Conservation (phyloP, 2,113 vertebrate species). For the Danionella cerebrum region DNA sequence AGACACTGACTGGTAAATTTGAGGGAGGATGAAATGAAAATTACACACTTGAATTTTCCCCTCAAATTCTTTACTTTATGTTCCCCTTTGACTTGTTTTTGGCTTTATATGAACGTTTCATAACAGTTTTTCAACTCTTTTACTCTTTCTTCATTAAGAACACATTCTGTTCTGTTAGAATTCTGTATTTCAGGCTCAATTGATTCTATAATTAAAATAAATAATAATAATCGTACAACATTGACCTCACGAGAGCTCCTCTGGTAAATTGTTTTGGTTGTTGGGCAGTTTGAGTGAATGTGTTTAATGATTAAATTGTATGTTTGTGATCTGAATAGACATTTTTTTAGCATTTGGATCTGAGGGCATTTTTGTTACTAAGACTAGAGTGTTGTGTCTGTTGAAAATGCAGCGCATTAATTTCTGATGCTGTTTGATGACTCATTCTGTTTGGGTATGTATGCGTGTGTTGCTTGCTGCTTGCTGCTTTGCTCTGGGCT, state of each 20-base stretch:
- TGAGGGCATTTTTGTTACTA: no score
- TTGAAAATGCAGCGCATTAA: no score
- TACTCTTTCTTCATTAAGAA: no score
- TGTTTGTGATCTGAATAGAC: neutral
- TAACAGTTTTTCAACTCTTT: no score
- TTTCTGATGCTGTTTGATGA: conserved; percentile 18
- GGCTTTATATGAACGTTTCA: conserved; percentile 1
- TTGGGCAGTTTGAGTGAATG: conserved; percentile 2
- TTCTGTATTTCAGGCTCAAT: no score
- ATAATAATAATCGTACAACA: no score
- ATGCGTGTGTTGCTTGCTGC: neutral
- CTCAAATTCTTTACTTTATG: neutral
- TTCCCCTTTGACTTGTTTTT: conserved; percentile 10
- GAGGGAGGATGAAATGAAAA: conserved; percentile 2
- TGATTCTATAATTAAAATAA: no score
- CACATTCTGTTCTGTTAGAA: no score
- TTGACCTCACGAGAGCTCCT: no score
- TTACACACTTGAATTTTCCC: conserved; percentile 7
- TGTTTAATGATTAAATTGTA: neutral
- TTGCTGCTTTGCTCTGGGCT: neutral
- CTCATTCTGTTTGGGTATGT: neutral
- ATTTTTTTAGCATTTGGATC: no score
- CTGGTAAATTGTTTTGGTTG: no score
- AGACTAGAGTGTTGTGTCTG: no score
- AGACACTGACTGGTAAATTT: neutral